phyloP scores from a whole-genome alignment of 2,113 vertebrate species.

The Apeltes quadracus region DNA sequence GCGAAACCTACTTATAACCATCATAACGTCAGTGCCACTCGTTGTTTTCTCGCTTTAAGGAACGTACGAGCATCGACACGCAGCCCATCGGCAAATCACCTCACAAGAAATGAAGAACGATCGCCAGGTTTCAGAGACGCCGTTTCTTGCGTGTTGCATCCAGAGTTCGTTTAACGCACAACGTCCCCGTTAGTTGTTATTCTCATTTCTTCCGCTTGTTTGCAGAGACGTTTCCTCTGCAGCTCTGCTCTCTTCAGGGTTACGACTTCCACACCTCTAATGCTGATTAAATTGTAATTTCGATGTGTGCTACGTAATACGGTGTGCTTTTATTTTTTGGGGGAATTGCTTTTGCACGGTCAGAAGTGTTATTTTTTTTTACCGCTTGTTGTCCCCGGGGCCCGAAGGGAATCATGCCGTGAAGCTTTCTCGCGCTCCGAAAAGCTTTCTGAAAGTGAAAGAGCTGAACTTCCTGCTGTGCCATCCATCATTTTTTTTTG shows the following conservation, averaged over 20 bases:
- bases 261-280: constrained; percentile 12
- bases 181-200: not conserved
- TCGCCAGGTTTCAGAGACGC: too few species aligned
- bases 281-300: not conserved
- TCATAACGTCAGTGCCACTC: too few species aligned
- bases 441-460: constrained; percentile 25
- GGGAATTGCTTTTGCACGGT: constrained; percentile 42
- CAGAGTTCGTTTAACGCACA: not conserved
- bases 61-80: too few species aligned
- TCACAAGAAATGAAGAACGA: too few species aligned
- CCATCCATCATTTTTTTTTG: constrained; percentile 28
- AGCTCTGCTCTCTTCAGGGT: not conserved
- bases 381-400: constrained; percentile 21
- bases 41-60: too few species aligned
- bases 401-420: constrained; percentile 26
- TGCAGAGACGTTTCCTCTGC: too few species aligned
- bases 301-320: constrained; percentile 13
- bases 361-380: constrained; percentile 37
- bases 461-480: constrained; percentile 2
- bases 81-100: too few species aligned
- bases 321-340: constrained; percentile 14
- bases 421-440: constrained; percentile 22
- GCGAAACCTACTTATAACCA: not conserved
- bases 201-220: too few species aligned
- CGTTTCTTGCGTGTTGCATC: not conserved